Base-by-base conservation (phyloP, 2,888 invertebrate genomes). In the Eupithecia vulgata region DNA sequence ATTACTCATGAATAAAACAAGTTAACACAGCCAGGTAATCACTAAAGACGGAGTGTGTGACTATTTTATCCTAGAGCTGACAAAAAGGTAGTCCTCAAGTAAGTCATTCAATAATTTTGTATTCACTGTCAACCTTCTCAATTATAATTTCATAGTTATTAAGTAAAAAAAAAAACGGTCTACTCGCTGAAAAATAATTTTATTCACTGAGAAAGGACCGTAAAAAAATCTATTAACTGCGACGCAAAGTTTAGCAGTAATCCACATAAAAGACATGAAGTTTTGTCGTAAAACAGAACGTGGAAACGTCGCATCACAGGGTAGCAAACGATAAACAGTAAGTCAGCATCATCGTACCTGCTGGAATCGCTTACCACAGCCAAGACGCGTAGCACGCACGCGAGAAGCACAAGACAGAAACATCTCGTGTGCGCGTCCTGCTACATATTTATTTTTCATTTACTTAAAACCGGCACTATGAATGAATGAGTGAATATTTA, bases 281-380 rank as follows among this genome's bases (percentile, higher is more conserved):
- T 75, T 75, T 68, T 37, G 65, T 68, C 72, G 75, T 71, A 73
- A 75, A 75, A 48, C 65, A 65, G 64, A 72, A 75, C 61, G 72
- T 67, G 52, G 64, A 21, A 66, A 65, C 25, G 42, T 69, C 48
- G 15, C 21, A 48, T n/a, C 72, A 73, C 72, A 75, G 75, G 61
- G 65, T 67, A 73, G 25, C 6, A 17, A 57, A 68, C 13, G 12
- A 42, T n/a, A 37, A 40, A 21, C 73, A 73, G 70, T 67, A 42
- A 17, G 21, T n/a, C 10, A 10, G 21, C 21, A 52, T n/a, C n/a
- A 52, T 17, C 12, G 12, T 12, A 10, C 12, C 12, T 10, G 48
- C 48, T 48, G 13, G n/a, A 3, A 48, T 17, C 5, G 1, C n/a
- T 48, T n/a, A 40, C 40, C 30, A 30, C 30, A 30, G 30, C 30